These are phyloP conservation scores for Drosophila picticornis DNA, from an alignment of 2,888 invertebrate genomes.

Conservation along the genomic window DNA sequence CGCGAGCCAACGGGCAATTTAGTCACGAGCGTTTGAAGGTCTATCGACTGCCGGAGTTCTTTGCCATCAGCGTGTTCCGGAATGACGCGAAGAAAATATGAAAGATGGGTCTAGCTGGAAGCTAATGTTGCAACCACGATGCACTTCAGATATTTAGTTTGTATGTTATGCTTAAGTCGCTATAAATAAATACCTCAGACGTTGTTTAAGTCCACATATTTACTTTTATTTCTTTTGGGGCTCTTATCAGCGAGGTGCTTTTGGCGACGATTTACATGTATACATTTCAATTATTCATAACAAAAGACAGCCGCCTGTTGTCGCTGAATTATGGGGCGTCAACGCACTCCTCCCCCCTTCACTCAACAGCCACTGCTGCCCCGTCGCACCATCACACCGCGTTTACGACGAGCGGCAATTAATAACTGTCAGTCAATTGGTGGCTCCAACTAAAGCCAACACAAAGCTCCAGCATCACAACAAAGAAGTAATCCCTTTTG, in stretches of 20 bases:
- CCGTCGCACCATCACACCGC: constrained; percentile 21
- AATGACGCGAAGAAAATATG: constrained; percentile 54
- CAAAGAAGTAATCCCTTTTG: constrained; percentile 75
- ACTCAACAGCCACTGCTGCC: constrained; percentile 14
- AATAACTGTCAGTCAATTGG: constrained; percentile 76
- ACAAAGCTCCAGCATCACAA: constrained; percentile 51
- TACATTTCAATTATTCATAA: constrained; percentile 57
- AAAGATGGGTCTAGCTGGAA: neutral
- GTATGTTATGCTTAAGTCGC: constrained; percentile 63
- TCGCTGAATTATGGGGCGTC: constrained; percentile 51
- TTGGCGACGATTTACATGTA: constrained; percentile 44
- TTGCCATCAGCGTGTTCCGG: constrained; percentile 80
- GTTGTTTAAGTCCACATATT: constrained; percentile 38
- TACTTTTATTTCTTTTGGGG: constrained; percentile 7
- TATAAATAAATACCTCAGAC: constrained; percentile 66
- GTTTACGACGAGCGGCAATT: constrained; percentile 70
- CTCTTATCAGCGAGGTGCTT: constrained; percentile 35
- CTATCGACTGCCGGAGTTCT: constrained; percentile 82
- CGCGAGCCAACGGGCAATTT: constrained; percentile 80
- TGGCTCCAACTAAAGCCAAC: constrained; percentile 54
- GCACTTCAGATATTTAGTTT: constrained; percentile 42
- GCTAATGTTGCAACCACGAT: constrained; percentile 20
- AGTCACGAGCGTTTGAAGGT: constrained; percentile 80
- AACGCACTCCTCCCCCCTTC: constrained; percentile 17
- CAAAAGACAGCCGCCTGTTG: constrained; percentile 35